Base-by-base conservation (phyloP, 2,888 invertebrate genomes). In the Monochamus alternatus region DNA sequence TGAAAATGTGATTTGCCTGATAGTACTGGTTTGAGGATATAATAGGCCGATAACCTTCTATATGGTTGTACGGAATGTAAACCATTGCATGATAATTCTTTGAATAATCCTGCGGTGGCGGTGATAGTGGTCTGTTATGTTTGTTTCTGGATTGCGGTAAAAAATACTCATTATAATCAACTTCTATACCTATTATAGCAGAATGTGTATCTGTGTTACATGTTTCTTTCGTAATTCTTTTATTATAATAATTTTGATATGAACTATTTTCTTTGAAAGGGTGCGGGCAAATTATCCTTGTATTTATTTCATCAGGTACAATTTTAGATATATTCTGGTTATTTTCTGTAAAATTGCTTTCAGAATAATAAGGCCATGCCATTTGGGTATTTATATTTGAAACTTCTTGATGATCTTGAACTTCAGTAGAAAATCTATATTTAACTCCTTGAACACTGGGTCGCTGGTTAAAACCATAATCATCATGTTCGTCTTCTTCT, bases 401-500 rank as follows among this genome's bases (percentile, higher is more conserved):
- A 85, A 94, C 89, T 73, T 89, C 87, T 73, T 89, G 84, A 82
- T 95, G 94, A 73, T 93, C 93, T 86, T 95, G 95, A 90, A 96
- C 94, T 86, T 96, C 96, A 82, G 95, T 93, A 0, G 96, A 90
- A 58, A 96, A 94, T 80, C 95, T 93, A n/a, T 96, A 95, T 86
- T 96, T 96, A 78, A 97, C 96, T 0, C 97, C 96, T 0, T 96
- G 92, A 1, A 97, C 97, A 0, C 96, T 95, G 0, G 97, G 97
- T n/a, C 97, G 91, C 52, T 95, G 92, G 85, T 96, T 95, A 87
- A 97, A 97, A 0, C 97, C 97, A 84, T 97, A 96, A 86, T 97
- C 96, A 82, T 96, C 96, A 82, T 96, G 95, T 81, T 96, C 96
- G 75, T 95, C 94, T 68, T 95, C 95, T 75, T 93, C 90, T 22